Base-by-base conservation (phyloP, 2,888 invertebrate species). In the Rhingia rostrata region DNA sequence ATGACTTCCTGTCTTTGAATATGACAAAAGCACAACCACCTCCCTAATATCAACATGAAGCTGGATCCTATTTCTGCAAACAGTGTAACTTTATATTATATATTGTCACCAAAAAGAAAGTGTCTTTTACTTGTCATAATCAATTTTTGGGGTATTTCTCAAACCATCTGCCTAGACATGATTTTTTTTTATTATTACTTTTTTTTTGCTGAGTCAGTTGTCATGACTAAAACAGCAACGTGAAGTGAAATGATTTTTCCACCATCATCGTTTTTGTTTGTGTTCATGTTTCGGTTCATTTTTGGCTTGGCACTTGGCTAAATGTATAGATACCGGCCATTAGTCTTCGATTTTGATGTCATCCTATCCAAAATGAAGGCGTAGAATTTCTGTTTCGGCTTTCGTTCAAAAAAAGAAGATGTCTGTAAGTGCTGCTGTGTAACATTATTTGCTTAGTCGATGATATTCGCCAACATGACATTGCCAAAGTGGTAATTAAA, bases 401-500 rank as follows among this genome's bases (percentile, higher is more conserved):
- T 47, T 47, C 37, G 12, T 51, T 22, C 2, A 22, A 22, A 22
- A 22, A 22, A 22, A 22, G 0, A 47, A 12, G 35, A 32, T 54
- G 72, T 73, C 43, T 73, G 53, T 54, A 33, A 45, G 43, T 41
- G 33, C 49, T 56, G 45, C 41, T 51, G 41, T 51, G 41, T 58
- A 51, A 43, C 41, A 53, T 61, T 69, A 30, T 67, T 22, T 53
- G 77, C 77, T 77, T 61, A 77, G 45, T 67, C 67, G 45, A 45
- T 47, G 14, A 43, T 53, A 45, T 53, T 64, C 39, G 54, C 56
- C 51, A 49, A 58, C 60, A 66, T 60, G 61, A 53, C 61, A 60
- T 61, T 53, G 53, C 54, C 67, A 69, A 53, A 69, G 61, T 39
- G 67, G 56, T 69, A 61, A 77, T 77, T 69, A 77, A 69, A 69